Evolutionary conservation across 2,888 invertebrate species (phyloP).

Genomic region (Drosophila nigricruria): DNA sequence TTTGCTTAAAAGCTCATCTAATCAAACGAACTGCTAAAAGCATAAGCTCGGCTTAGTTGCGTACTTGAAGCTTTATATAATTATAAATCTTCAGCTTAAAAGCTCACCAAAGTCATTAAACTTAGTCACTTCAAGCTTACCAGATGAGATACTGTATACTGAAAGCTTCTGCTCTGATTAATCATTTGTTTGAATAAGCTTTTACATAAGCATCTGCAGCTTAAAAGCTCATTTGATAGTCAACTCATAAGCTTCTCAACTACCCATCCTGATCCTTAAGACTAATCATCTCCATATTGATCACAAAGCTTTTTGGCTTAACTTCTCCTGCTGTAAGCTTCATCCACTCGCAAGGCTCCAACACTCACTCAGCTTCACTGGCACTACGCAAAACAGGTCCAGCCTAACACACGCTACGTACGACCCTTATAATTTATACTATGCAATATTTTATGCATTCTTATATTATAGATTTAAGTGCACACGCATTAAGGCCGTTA

Average conservation of each 20-base stretch:
- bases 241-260: background rate
- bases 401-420: conserved; percentile 39
- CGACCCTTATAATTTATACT: conserved; percentile 52
- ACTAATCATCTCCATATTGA: background rate
- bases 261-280: background rate
- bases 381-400: conserved; percentile 31
- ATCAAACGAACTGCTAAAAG: too few species aligned
- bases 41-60: too few species aligned
- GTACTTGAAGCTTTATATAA: too few species aligned
- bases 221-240: background rate
- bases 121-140: too few species aligned
- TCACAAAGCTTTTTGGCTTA: background rate
- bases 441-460: conserved; percentile 66
- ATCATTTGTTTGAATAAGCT: too few species aligned
- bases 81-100: too few species aligned
- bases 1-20: background rate
- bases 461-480: conserved; percentile 76
- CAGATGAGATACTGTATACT: too few species aligned
- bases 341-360: background rate
- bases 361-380: fast-evolving
- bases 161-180: too few species aligned
- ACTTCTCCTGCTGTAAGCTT: background rate
- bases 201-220: too few species aligned
- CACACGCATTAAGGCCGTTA: conserved; percentile 59
- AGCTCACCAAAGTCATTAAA: too few species aligned